phyloP scores from a whole-genome alignment of 2,797 vertebrate species.

The Sus cebifrons region DNA sequence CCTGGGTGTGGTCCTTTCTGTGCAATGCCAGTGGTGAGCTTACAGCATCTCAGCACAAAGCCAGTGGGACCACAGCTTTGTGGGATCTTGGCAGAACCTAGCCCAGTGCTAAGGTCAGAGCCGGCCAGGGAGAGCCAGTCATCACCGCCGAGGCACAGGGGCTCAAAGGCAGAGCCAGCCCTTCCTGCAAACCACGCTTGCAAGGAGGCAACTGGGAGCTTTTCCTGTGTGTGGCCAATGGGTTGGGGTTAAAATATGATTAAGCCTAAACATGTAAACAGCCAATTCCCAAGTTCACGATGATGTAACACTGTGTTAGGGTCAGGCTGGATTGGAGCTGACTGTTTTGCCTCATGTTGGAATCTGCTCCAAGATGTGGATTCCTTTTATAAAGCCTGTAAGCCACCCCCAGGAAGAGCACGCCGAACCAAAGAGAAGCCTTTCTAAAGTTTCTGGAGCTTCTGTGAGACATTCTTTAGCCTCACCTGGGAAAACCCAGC shows the following conservation, averaged over 20 bases:
- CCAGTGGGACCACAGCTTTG: background rate
- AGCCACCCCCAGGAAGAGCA: conserved; percentile 28
- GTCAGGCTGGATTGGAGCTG: conserved; percentile 60
- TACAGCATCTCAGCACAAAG: background rate
- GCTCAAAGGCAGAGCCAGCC: background rate
- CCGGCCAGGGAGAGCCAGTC: background rate
- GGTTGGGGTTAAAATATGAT: conserved; percentile 60
- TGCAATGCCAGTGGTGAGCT: background rate
- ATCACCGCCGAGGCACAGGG: background rate
- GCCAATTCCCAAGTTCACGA: conserved; percentile 60
- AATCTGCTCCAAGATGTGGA: conserved; percentile 60
- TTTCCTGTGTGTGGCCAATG: conserved; percentile 46
- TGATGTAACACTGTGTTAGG: conserved; percentile 67
- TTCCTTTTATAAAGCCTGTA: conserved; percentile 53
- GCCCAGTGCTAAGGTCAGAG: conserved; percentile 25
- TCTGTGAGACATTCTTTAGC: conserved; percentile 30
- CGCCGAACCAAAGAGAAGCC: background rate
- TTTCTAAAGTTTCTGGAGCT: conserved; percentile 63
- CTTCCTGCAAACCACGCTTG: background rate
- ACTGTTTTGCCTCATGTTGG: conserved; percentile 71
- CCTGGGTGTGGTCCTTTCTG: background rate
- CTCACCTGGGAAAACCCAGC: conserved; percentile 64
- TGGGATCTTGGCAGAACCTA: conserved; percentile 37
- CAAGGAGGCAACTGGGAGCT: background rate
- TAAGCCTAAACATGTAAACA: conserved; percentile 73